phyloP scores from a whole-genome alignment of 2,888 invertebrate species.

The Gonocerus acuteangulatus region DNA sequence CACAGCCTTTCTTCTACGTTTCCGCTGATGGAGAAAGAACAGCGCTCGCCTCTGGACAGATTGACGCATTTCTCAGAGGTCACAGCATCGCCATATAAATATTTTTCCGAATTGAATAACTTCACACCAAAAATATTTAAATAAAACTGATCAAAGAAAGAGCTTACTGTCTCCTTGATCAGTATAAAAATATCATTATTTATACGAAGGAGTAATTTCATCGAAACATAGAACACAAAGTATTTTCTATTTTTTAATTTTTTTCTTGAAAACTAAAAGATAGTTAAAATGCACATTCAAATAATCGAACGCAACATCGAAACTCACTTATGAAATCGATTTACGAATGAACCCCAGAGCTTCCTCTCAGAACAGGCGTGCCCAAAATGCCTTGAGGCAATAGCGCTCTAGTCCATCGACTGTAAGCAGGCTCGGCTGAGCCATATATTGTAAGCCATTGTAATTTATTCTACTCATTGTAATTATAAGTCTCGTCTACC shows the following conservation, averaged over 20 bases:
- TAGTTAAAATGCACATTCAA: not conserved
- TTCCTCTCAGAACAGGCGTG: not conserved
- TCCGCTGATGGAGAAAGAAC: constrained; percentile 40
- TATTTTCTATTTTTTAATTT: not conserved
- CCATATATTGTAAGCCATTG: constrained; percentile 18
- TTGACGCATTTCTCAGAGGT: constrained; percentile 71
- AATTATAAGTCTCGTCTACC: constrained; percentile 17
- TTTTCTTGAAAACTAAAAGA: not conserved
- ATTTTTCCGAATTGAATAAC: not conserved
- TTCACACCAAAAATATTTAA: constrained; percentile 12
- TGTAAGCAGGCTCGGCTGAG: constrained; percentile 9
- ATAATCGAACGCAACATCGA: not conserved
- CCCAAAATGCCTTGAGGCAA: not conserved
- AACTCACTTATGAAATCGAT: too few relatives aligned
- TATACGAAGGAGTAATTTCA: not conserved
- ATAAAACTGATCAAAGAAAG: not conserved
- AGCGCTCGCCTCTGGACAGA: constrained; percentile 58
- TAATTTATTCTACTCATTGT: constrained; percentile 26
- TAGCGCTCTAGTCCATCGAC: constrained; percentile 18
- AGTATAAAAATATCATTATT: not conserved
- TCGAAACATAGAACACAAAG: not conserved
- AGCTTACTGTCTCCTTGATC: constrained; percentile 8
- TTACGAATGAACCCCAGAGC: not conserved
- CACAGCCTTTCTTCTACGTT: constrained; percentile 43
- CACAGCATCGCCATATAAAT: constrained; percentile 40